Conservation (phyloP, 2,888 invertebrate species). For the Dryobota labecula region DNA sequence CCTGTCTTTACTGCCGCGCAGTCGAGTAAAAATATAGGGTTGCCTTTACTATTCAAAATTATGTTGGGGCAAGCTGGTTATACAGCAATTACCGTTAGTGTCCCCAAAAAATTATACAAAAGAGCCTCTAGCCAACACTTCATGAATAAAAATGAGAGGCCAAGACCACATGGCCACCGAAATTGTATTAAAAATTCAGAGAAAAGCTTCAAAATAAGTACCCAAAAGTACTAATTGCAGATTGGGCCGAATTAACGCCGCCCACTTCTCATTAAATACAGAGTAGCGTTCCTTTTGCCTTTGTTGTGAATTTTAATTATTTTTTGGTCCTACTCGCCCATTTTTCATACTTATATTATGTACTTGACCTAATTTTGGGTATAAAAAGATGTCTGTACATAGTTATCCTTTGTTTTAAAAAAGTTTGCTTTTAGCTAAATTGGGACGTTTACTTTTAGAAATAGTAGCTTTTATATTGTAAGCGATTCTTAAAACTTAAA, state of each 20-base stretch:
- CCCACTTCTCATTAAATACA: slow-evolving; percentile 29
- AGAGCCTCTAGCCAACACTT: slow-evolving; percentile 13
- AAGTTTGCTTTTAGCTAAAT: slow-evolving; percentile 33
- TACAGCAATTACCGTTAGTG: not conserved
- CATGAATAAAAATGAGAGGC: slow-evolving; percentile 49
- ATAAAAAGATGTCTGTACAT: not conserved
- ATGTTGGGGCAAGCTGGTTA: not conserved
- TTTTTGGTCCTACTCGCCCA: slow-evolving; percentile 14
- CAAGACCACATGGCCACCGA: slow-evolving; percentile 18
- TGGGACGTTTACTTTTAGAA: slow-evolving; percentile 1
- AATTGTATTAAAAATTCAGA: slow-evolving; percentile 36
- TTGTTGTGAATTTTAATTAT: slow-evolving; percentile 53
- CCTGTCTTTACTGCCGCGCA: not conserved
- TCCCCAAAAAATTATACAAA: slow-evolving; percentile 22
- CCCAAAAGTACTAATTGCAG: slow-evolving; percentile 39
- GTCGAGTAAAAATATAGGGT: not conserved
- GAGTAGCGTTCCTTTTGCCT: slow-evolving; percentile 5
- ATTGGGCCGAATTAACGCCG: slow-evolving; percentile 43
- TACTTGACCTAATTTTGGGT: slow-evolving; percentile 26
- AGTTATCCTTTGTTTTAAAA: slow-evolving; percentile 13
- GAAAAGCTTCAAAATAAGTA: slow-evolving; percentile 30
- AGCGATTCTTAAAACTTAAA: not conserved
- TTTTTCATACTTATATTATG: slow-evolving; percentile 26
- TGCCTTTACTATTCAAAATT: not conserved
- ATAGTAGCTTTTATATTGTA: not conserved